Conservation (phyloP, 2,888 invertebrate species). For the Melitaea athalia region DNA sequence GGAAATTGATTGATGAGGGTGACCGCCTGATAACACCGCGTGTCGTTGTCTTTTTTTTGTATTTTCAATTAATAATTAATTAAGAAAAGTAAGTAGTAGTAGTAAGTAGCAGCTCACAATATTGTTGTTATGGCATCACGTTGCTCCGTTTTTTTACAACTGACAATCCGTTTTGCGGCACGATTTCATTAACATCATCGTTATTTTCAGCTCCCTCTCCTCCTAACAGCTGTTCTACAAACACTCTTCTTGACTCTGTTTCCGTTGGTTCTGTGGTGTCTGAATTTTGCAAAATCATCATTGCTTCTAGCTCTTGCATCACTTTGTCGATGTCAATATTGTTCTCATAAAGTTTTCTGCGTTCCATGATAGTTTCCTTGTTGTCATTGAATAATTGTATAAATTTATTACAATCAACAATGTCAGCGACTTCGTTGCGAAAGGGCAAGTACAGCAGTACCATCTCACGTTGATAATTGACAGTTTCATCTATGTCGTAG, state of each 20-base stretch:
- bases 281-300: conserved; percentile 39
- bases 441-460: conserved; percentile 36
- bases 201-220: conserved; percentile 41
- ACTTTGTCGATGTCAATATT: conserved; percentile 53
- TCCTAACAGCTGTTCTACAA: conserved; percentile 44
- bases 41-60: too few relatives aligned
- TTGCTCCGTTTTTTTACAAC: conserved; percentile 40
- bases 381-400: conserved; percentile 42
- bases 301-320: conserved; percentile 47
- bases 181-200: conserved; percentile 42
- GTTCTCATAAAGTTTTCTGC: conserved; percentile 46
- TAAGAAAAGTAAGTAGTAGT: too few relatives aligned
- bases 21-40: too few relatives aligned
- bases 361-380: conserved; percentile 34
- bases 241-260: conserved; percentile 27
- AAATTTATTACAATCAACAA: conserved; percentile 39
- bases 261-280: too few relatives aligned
- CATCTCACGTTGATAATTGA: conserved; percentile 53
- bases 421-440: conserved; percentile 21
- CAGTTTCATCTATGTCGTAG: conserved; percentile 51
- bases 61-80: too few relatives aligned
- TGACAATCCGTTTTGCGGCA: too few relatives aligned
- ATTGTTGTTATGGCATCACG: conserved; percentile 40
- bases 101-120: conserved; percentile 37
- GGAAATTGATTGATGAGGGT: too few relatives aligned